Base-by-base conservation (phyloP, 30 jellyfish, hydroid and myxozoan genomes). In the Turritopsis dohrnii region DNA sequence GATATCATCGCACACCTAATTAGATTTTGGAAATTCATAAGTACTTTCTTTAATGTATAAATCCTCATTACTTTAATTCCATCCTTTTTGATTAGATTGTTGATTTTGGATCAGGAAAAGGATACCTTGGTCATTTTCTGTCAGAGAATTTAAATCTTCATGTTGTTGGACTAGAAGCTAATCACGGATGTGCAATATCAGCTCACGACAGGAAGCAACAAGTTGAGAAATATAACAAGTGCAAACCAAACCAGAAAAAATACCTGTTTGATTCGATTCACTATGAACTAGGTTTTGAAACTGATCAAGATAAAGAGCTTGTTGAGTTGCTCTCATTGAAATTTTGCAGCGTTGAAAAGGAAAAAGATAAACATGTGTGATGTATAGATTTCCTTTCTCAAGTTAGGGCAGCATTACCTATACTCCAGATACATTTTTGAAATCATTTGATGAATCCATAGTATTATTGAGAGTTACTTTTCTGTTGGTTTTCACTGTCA, bases 41-140 rank as follows among this genome's bases (percentile, higher is more conserved):
- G n/a, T n/a, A n/a, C n/a, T n/a, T n/a, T n/a, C n/a, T 41, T 41
- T 41, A 3, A 41, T 41, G 60, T 41, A 41, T 41, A 41, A 41
- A 41, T 41, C 60, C 5, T 41, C 60, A 41, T 41, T 13, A 41
- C 13, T 41, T 41, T 41, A 13, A 13, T 41, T 41, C 13, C 13
- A 41, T 13, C 60, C 60, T 41, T 41, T 41, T 5, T 41, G 60
- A 41, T 41, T 41, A 82, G 89, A 52, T 85, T 77, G 92, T 85
- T 28, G 92, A 85, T 76, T 29, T 85, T 26, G 92, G 92, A 8
- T 75, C 90, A n/a, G 92, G 92, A 28, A 85, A 80, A 66, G 90
- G 83, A 27, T 73, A 73, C 60, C 81, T 85, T 18, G 92, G 92
- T 20, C 53, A 85, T 27, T 30, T 25, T 0, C 73, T 85, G n/a